Evolutionary conservation across 2,888 invertebrate species (phyloP).

Genomic region (Scaptomyza polygonia): DNA sequence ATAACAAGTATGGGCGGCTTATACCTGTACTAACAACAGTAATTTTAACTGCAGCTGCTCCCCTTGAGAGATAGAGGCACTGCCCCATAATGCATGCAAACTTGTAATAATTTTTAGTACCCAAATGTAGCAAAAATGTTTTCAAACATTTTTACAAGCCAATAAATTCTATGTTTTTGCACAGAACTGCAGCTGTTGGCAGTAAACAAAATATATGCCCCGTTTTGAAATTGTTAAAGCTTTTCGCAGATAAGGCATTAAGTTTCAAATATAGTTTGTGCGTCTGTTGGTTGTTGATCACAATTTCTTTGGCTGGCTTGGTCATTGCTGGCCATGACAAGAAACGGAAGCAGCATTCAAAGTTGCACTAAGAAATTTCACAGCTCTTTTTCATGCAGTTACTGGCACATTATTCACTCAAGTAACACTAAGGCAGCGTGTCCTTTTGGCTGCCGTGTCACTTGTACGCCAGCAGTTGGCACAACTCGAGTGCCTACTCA

Average conservation of each 20-base stretch:
- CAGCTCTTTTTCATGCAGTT: conserved; percentile 45
- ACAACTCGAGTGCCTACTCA: conserved; percentile 71
- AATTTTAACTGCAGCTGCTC: conserved; percentile 54
- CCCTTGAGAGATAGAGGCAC: conserved; percentile 26
- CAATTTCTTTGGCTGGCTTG: conserved; percentile 16
- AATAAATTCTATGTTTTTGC: conserved; percentile 64
- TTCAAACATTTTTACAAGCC: conserved; percentile 56
- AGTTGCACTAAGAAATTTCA: conserved; percentile 47
- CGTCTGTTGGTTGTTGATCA: conserved; percentile 23
- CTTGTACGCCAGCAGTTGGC: conserved; percentile 55
- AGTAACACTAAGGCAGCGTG: conserved; percentile 23
- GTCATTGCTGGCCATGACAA: conserved; percentile 17
- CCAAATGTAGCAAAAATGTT: conserved; percentile 48
- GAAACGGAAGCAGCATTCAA: conserved; percentile 39
- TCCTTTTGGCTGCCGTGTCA: conserved; percentile 41
- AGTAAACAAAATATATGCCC: conserved; percentile 55
- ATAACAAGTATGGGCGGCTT: conserved; percentile 10
- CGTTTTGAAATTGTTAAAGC: conserved; percentile 57
- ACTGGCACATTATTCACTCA: conserved; percentile 57
- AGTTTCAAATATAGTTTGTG: not conserved
- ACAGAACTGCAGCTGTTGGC: conserved; percentile 34
- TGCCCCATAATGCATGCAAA: conserved; percentile 70
- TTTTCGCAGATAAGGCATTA: conserved; percentile 18
- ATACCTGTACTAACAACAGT: conserved; percentile 23
- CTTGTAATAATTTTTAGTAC: conserved; percentile 64